Conservation (phyloP, 2,888 invertebrate species). For the Pogonocherus hispidulus region DNA sequence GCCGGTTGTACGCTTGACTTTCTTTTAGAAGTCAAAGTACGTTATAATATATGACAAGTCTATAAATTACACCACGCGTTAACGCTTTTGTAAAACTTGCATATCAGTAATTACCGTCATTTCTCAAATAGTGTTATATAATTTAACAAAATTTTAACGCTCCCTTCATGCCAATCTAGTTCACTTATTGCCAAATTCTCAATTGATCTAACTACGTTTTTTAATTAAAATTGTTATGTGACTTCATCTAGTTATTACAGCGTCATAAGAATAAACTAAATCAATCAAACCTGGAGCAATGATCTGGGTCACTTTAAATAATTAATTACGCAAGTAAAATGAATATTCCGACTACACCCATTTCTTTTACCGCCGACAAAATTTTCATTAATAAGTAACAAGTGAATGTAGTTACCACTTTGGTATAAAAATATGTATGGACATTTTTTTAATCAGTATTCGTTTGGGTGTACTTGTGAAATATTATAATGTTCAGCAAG, state of each 20-base stretch:
- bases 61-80: not conserved
- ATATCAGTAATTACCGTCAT: not conserved
- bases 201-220: not conserved
- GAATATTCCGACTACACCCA: conserved; percentile 17
- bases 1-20: not conserved
- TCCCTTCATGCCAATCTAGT: conserved; percentile 1
- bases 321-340: conserved; percentile 15
- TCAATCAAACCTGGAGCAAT: conserved; percentile 15
- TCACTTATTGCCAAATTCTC: conserved; percentile 13
- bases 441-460: conserved; percentile 43
- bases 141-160: not conserved
- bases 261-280: conserved; percentile 1
- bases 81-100: not conserved
- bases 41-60: not conserved
- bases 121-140: conserved; percentile 5
- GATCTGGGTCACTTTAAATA: conserved; percentile 17
- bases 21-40: not conserved
- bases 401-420: conserved; percentile 34
- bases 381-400: conserved; percentile 24
- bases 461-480: conserved; percentile 21
- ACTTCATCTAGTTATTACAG: not conserved
- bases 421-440: conserved; percentile 39
- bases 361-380: conserved; percentile 9
- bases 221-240: conserved; percentile 1
- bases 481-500: conserved; percentile 36